Evolutionary conservation across 2,113 vertebrate species (phyloP).

Genomic region (Pseudorasbora parva): DNA sequence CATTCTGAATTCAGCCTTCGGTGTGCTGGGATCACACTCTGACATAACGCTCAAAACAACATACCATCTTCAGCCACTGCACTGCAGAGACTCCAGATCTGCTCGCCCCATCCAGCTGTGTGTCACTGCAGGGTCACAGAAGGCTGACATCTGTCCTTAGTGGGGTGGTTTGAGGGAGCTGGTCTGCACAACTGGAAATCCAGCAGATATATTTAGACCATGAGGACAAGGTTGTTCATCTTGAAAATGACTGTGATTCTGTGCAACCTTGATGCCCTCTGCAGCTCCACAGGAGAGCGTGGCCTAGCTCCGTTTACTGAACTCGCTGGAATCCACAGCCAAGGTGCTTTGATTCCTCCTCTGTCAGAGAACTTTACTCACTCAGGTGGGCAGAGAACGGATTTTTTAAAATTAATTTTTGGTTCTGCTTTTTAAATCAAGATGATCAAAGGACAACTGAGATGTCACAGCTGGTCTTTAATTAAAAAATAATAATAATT

Average conservation of each 20-base stretch:
- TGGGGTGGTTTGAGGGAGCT: slow-evolving; percentile 34
- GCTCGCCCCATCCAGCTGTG: slow-evolving; percentile 44
- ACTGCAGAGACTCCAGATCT: slow-evolving; percentile 13
- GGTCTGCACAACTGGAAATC: slow-evolving; percentile 34
- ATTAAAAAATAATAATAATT: too few species aligned
- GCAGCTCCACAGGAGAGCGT: slow-evolving; percentile 24
- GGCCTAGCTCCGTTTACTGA: slow-evolving; percentile 20
- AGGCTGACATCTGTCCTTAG: slow-evolving; percentile 57
- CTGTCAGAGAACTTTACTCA: neutral
- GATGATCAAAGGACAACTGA: neutral
- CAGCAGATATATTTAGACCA: slow-evolving; percentile 53
- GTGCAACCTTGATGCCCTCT: slow-evolving; percentile 39
- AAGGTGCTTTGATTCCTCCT: slow-evolving; percentile 3
- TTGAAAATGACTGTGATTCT: slow-evolving; percentile 45
- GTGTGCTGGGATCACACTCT: slow-evolving; percentile 6
- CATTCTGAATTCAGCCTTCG: slow-evolving; percentile 24
- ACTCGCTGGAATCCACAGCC: slow-evolving; percentile 1
- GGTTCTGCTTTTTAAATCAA: neutral
- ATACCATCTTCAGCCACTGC: slow-evolving; percentile 8
- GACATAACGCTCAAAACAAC: slow-evolving; percentile 22
- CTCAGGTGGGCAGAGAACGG: neutral
- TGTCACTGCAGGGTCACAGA: slow-evolving; percentile 41
- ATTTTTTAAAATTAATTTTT: neutral
- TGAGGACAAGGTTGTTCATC: slow-evolving; percentile 51
- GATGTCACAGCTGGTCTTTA: neutral